Evolutionary conservation across 2,888 invertebrate genomes (phyloP).

Genomic region (Lasioglossum figueresi): DNA sequence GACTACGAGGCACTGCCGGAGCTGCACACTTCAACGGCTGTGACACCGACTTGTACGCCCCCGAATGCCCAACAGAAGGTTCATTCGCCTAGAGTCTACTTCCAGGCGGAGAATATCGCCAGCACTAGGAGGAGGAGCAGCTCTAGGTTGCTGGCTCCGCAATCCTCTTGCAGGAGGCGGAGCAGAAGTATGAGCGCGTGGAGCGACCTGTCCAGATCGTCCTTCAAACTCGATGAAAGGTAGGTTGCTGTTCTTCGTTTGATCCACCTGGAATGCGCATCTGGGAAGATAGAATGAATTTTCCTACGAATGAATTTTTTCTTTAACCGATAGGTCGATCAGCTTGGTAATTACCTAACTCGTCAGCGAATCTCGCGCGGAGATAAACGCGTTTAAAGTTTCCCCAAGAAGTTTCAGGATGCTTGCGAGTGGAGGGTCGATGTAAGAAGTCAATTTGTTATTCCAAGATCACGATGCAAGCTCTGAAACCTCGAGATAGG

Average conservation of each 20-base stretch:
- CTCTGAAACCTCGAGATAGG: neutral
- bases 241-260: conserved; percentile 74
- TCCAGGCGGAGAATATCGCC: conserved; percentile 84
- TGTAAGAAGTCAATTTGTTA: neutral
- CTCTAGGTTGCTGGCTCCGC: conserved; percentile 72
- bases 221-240: conserved; percentile 92
- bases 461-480: neutral
- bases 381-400: no score
- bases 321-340: no score
- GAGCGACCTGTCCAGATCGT: conserved; percentile 94
- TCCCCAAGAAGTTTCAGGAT: no score
- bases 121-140: conserved; percentile 81
- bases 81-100: conserved; percentile 86
- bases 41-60: conserved; percentile 78
- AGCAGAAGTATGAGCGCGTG: conserved; percentile 92
- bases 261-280: no score
- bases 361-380: no score
- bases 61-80: conserved; percentile 74
- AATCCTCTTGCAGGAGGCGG: conserved; percentile 74
- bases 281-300: no score
- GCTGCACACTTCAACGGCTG: conserved; percentile 77
- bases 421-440: no score
- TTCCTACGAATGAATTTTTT: no score
- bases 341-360: no score
- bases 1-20: conserved; percentile 82